A percentile compares a stretch with the other conserved stretches of the same genome.
These are phyloP conservation scores for Channallabes apus DNA, from an alignment of 2,797 vertebrate genomes.

Conservation along the genomic window DNA sequence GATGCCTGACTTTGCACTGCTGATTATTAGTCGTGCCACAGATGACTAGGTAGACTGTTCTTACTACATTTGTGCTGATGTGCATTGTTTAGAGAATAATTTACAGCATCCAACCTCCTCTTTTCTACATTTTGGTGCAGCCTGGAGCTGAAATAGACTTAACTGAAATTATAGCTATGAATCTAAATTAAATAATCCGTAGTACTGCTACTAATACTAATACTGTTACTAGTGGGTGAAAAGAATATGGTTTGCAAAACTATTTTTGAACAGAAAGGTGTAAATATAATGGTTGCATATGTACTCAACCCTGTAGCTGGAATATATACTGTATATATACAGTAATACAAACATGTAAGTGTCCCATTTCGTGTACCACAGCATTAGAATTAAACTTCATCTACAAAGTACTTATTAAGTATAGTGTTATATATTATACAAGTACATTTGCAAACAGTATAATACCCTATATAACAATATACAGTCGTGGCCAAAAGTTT, in stretches of 20 bases:
- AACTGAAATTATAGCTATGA: neutral
- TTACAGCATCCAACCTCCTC: neutral
- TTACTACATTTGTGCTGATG: neutral
- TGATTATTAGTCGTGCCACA: constrained; percentile 28
- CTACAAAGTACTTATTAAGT: neutral
- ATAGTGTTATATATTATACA: constrained; percentile 2
- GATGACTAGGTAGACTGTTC: neutral
- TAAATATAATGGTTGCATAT: neutral
- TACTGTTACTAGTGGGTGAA: neutral
- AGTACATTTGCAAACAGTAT: neutral
- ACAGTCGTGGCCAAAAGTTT: no score
- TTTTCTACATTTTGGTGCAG: neutral
- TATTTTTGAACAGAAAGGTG: neutral
- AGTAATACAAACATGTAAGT: constrained; percentile 7
- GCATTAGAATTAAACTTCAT: constrained; percentile 5
- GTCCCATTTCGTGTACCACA: neutral
- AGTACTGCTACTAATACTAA: no score
- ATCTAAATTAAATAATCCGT: neutral
- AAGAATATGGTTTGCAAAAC: neutral
- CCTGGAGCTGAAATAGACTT: neutral
- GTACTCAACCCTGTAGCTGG: neutral
- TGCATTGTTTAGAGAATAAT: neutral
- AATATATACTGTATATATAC: neutral
- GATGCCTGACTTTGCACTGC: constrained; percentile 29
- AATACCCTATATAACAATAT: neutral